Conservation (phyloP, 2,113 vertebrate genomes). For the Apaloderma vittatum region DNA sequence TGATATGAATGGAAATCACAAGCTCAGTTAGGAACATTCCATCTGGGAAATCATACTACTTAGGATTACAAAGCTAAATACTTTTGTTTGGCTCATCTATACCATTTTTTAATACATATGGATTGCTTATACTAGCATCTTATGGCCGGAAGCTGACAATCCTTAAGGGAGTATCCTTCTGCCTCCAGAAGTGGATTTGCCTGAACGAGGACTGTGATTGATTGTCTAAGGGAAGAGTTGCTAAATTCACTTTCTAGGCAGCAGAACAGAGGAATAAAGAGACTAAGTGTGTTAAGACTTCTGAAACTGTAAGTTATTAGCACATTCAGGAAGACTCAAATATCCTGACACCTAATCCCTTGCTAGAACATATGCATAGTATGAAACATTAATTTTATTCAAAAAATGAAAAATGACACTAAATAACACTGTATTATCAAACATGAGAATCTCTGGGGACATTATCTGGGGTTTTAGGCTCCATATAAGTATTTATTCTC, state of each 20-base stretch:
- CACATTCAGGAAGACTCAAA: background rate
- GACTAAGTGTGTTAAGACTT: background rate
- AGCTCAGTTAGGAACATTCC: background rate
- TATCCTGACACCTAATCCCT: background rate
- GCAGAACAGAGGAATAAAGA: background rate
- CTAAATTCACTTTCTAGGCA: background rate
- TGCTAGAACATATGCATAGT: background rate
- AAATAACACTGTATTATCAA: background rate
- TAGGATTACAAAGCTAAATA: background rate
- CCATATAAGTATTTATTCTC: background rate
- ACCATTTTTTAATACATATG: background rate
- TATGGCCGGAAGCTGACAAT: background rate
- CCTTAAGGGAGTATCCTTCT: background rate
- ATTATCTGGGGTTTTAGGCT: background rate
- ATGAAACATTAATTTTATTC: background rate
- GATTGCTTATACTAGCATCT: background rate
- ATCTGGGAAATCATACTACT: background rate
- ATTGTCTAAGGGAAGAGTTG: background rate
- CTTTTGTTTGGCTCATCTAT: background rate
- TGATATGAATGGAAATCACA: background rate
- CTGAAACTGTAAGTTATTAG: background rate
- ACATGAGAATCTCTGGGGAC: background rate
- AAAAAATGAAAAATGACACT: background rate
- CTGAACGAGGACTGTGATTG: background rate
- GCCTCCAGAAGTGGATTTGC: background rate